phyloP scores from a whole-genome alignment of 1,140 invertebrate species.

The Drosophila rhopaloa region DNA sequence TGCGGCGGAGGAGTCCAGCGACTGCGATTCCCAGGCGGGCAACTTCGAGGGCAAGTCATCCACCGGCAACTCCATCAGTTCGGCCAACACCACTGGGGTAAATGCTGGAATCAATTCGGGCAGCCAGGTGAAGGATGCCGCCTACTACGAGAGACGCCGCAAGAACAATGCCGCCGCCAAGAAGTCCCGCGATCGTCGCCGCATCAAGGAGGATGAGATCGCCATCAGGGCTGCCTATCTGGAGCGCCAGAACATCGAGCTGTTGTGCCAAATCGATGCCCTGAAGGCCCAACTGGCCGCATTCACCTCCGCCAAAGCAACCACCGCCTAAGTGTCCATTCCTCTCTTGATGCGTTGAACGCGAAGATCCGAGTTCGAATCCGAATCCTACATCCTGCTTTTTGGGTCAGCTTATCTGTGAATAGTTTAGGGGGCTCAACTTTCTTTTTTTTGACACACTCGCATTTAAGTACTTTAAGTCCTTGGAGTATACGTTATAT shows the following conservation, averaged over 20 bases:
- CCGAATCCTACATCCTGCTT: constrained; percentile 18
- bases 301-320: constrained; percentile 65
- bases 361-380: constrained; percentile 44
- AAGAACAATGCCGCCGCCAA: constrained; percentile 99
- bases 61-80: constrained; percentile 1
- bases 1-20: constrained; percentile 74
- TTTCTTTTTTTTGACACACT: constrained; percentile 26
- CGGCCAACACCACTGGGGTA: not conserved
- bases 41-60: constrained; percentile 58
- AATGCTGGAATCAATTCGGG: not conserved
- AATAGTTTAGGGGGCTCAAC: constrained; percentile 18
- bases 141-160: constrained; percentile 93
- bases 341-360: constrained; percentile 70
- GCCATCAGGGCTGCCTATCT: constrained; percentile 94
- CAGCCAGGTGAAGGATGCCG: constrained; percentile 88
- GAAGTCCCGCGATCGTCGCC: constrained; percentile 94
- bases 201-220: constrained; percentile 96
- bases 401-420: constrained; percentile 55
- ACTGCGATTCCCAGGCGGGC: constrained; percentile 77
- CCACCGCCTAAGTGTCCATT: constrained; percentile 44
- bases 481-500: constrained; percentile 49
- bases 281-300: constrained; percentile 77
- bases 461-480: constrained; percentile 62
- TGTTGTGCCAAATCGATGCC: constrained; percentile 80
- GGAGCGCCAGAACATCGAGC: constrained; percentile 89